phyloP scores from a whole-genome alignment of 2,888 invertebrate genomes.

The Caenorhabditis panamensis region DNA sequence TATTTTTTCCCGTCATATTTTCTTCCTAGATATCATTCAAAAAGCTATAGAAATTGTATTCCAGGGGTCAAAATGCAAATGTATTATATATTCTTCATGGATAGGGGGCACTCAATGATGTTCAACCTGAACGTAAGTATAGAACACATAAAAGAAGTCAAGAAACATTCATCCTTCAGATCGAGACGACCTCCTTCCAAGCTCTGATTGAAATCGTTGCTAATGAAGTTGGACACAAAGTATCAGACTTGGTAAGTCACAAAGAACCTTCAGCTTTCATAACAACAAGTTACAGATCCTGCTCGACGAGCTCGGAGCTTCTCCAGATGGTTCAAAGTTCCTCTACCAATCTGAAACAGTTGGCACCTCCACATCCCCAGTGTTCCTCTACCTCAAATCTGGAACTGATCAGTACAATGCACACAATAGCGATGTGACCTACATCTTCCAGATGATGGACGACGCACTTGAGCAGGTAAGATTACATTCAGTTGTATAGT shows the following conservation, averaged over 20 bases:
- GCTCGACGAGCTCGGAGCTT: constrained; percentile 24
- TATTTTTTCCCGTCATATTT: constrained; percentile 15
- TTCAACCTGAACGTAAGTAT: constrained; percentile 50
- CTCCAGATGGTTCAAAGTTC: constrained; percentile 28
- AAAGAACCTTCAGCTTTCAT: background rate
- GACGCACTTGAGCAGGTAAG: constrained; percentile 63
- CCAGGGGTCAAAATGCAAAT: constrained; percentile 25
- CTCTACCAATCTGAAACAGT: background rate
- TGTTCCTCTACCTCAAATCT: constrained; percentile 60
- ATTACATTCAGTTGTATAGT: too few species aligned
- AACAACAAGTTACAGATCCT: constrained; percentile 36
- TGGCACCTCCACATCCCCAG: constrained; percentile 50
- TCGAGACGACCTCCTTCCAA: constrained; percentile 30
- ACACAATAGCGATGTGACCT: constrained; percentile 53
- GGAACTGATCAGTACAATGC: constrained; percentile 48
- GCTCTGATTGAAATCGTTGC: constrained; percentile 27
- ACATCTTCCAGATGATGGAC: constrained; percentile 61
- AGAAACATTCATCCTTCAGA: constrained; percentile 4
- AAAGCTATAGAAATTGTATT: background rate
- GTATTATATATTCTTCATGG: constrained; percentile 56
- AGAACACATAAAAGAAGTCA: too few species aligned
- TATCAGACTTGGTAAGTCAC: constrained; percentile 27
- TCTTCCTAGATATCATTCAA: constrained; percentile 8
- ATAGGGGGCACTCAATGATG: constrained; percentile 41
- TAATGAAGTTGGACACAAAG: constrained; percentile 29